Evolutionary conservation across 2,113 vertebrate genomes (phyloP).

Genomic region (Colinus virginianus): DNA sequence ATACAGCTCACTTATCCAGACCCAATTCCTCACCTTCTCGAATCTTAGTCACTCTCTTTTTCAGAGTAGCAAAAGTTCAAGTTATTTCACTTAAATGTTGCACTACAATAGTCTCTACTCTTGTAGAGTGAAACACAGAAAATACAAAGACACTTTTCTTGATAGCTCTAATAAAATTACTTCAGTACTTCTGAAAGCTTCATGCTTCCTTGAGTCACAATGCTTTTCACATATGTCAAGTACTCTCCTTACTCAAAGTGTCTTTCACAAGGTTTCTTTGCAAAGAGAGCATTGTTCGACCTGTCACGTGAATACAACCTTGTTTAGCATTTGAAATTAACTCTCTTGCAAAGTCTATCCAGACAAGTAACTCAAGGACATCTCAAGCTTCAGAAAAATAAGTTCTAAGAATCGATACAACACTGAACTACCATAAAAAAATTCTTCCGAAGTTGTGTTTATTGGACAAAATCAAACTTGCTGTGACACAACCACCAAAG

Average conservation of each 20-base stretch:
- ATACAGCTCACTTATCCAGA: background rate
- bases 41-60: background rate
- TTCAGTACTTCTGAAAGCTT: background rate
- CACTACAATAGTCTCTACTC: background rate
- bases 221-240: background rate
- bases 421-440: background rate
- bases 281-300: background rate
- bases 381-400: background rate
- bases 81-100: background rate
- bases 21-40: background rate
- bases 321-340: background rate
- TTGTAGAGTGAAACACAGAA: background rate
- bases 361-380: background rate
- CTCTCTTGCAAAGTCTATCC: background rate
- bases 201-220: background rate
- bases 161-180: accelerated
- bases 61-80: background rate
- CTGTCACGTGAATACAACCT: background rate
- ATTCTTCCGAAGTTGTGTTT: background rate
- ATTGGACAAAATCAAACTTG: background rate
- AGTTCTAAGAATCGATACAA: background rate
- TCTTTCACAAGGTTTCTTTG: background rate
- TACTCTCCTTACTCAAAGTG: background rate
- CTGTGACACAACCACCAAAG: too few species aligned
- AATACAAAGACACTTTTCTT: accelerated